Conservation (phyloP, 2,113 vertebrate species). For the Phycodurus eques region DNA sequence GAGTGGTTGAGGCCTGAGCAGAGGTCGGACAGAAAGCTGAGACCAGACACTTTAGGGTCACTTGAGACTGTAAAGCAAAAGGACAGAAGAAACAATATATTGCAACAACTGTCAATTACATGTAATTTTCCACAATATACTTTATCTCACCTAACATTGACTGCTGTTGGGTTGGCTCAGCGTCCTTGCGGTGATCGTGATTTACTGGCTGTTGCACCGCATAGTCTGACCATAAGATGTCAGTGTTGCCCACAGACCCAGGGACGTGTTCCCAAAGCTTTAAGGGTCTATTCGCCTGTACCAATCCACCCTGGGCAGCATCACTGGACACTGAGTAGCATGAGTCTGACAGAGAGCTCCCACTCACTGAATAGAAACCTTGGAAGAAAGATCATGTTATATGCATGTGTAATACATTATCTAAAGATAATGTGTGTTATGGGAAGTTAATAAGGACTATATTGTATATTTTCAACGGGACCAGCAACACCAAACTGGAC, state of each 20-base stretch:
- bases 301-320: conserved; percentile 51
- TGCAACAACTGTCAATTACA: too few species aligned
- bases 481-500: neutral
- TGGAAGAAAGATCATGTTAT: neutral
- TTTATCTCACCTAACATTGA: conserved; percentile 64
- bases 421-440: neutral
- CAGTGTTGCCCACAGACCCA: conserved; percentile 65
- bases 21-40: conserved; percentile 72
- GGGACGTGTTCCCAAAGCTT: conserved; percentile 64
- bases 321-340: conserved; percentile 80
- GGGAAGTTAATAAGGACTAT: neutral
- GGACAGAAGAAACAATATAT: conserved; percentile 2
- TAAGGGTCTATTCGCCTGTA: conserved; percentile 40
- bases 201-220: conserved; percentile 21
- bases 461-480: too few species aligned
- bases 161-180: conserved; percentile 47
- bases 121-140: neutral
- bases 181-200: conserved; percentile 32
- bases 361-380: conserved; percentile 83
- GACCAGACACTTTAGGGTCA: conserved; percentile 64
- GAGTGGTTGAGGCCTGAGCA: conserved; percentile 62
- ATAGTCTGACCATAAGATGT: conserved; percentile 70
- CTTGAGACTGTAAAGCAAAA: conserved; percentile 46
- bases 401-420: neutral
- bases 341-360: conserved; percentile 80